Conservation (phyloP, 2,888 invertebrate species). For the Idaea straminata region DNA sequence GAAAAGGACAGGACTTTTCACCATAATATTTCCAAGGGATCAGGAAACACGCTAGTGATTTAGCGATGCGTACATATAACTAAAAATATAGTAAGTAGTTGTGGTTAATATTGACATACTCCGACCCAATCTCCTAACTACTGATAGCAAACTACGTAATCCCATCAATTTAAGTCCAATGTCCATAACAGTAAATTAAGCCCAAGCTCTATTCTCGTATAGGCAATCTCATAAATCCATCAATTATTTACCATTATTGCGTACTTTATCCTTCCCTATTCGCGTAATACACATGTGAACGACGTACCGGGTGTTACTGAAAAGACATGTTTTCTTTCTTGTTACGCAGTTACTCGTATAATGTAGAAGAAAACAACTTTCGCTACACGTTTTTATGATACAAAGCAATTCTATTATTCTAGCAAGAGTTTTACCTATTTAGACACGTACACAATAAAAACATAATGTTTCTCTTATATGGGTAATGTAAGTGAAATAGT, state of each 20-base stretch:
- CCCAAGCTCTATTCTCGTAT: slow-evolving; percentile 12
- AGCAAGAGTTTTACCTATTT: slow-evolving; percentile 9
- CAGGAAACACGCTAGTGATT: neutral
- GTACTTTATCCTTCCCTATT: slow-evolving; percentile 23
- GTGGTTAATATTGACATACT: neutral
- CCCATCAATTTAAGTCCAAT: slow-evolving; percentile 1
- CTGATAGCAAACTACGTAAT: neutral
- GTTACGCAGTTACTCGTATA: neutral
- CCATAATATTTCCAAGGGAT: no score
- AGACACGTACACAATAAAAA: neutral
- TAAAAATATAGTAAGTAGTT: neutral
- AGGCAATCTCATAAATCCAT: slow-evolving; percentile 16
- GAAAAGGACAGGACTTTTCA: no score
- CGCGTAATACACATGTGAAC: slow-evolving; percentile 7
- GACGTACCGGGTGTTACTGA: slow-evolving; percentile 7
- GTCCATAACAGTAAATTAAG: slow-evolving; percentile 4
- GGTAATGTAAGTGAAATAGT: neutral
- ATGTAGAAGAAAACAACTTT: neutral
- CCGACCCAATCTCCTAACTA: neutral
- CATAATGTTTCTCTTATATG: neutral
- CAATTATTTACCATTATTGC: slow-evolving; percentile 30
- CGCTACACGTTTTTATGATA: neutral
- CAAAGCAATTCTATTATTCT: slow-evolving; percentile 5
- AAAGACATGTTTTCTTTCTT: slow-evolving; percentile 12
- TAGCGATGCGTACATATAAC: neutral